Percentiles rank a stretch among this genome's conserved stretches.
Evolutionary conservation across 2,113 vertebrate species (phyloP).

Genomic region (Odontophorus gujanensis): DNA sequence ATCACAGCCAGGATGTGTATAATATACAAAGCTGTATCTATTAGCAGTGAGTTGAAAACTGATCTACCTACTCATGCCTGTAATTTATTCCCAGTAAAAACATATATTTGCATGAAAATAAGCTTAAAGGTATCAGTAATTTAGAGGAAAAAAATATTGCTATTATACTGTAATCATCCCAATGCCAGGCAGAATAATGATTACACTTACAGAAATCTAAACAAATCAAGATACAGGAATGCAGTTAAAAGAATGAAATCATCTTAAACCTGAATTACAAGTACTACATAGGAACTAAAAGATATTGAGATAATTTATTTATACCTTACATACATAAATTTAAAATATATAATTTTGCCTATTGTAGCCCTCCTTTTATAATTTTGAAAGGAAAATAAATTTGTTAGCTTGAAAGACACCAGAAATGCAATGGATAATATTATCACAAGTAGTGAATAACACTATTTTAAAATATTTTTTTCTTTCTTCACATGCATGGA

Average conservation of each 20-base stretch:
- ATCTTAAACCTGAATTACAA: not conserved
- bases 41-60: not conserved
- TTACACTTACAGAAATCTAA: not conserved
- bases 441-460: not conserved
- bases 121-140: not conserved
- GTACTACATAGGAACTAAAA: not conserved
- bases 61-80: not conserved
- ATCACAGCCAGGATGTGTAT: not conserved
- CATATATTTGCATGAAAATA: not conserved
- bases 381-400: not conserved
- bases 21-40: not conserved
- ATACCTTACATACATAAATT: not conserved
- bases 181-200: not conserved
- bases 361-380: not conserved
- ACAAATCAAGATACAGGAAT: not conserved
- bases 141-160: not conserved
- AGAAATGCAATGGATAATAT: not conserved
- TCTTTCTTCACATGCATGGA: not conserved
- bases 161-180: not conserved
- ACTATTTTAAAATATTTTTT: not conserved
- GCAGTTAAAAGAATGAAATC: not conserved
- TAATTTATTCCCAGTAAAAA: not conserved
- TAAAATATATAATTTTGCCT: not conserved
- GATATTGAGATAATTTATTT: not conserved
- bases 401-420: not conserved